Evolutionary conservation across 2,888 invertebrate genomes (phyloP).

Genomic region (Acrobasis repandana): DNA sequence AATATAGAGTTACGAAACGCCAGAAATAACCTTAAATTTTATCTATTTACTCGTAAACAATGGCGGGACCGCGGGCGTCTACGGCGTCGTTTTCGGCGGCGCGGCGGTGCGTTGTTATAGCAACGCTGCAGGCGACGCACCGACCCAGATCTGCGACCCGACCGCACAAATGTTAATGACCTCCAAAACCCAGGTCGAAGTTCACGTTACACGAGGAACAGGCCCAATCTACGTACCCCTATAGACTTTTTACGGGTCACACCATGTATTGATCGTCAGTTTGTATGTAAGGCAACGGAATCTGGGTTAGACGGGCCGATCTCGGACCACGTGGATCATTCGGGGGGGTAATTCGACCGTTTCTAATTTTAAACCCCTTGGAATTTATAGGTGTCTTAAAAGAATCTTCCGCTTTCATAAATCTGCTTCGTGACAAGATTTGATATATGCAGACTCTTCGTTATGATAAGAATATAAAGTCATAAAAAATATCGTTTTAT

Average conservation of each 20-base stretch:
- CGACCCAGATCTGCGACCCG: conserved; percentile 71
- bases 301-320: conserved; percentile 63
- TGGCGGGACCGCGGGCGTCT: conserved; percentile 45
- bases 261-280: conserved; percentile 73
- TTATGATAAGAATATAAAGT: background rate
- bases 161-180: conserved; percentile 81
- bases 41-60: conserved; percentile 43
- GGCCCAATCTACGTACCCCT: conserved; percentile 61
- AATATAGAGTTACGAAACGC: conserved; percentile 26
- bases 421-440: background rate
- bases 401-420: background rate
- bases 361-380: conserved; percentile 19
- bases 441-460: background rate
- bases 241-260: conserved; percentile 70
- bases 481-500: too few relatives aligned
- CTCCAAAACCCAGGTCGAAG: conserved; percentile 82
- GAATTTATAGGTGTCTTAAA: conserved; percentile 2
- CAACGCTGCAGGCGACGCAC: conserved; percentile 72
- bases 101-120: conserved; percentile 52
- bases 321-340: conserved; percentile 43
- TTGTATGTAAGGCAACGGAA: conserved; percentile 48
- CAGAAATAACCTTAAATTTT: conserved; percentile 38
- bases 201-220: conserved; percentile 79
- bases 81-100: conserved; percentile 43
- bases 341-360: conserved; percentile 26